Percentiles rank a stretch among this genome's conserved stretches.
Evolutionary conservation across 2,113 vertebrate species (phyloP).

Genomic region (Litocranius walleri): DNA sequence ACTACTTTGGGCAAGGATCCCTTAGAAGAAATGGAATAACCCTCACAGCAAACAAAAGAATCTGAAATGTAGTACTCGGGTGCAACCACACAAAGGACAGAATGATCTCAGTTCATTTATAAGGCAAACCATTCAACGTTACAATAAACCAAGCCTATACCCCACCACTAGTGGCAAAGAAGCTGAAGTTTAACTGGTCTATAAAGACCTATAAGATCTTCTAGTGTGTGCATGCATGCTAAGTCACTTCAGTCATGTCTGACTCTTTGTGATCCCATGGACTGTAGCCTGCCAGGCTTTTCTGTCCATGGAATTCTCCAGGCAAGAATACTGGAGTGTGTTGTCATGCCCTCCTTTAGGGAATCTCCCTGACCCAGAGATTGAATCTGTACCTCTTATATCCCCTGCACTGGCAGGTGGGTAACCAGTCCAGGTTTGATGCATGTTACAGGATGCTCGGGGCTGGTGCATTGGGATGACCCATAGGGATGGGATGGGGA

Average conservation of each 20-base stretch:
- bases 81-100: neutral
- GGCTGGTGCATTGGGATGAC: too few species aligned
- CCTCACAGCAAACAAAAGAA: neutral
- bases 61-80: neutral
- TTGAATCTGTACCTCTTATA: too few species aligned
- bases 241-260: neutral
- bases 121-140: neutral
- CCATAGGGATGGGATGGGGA: too few species aligned
- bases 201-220: neutral
- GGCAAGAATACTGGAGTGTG: too few species aligned
- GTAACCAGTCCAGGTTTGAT: too few species aligned
- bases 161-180: neutral
- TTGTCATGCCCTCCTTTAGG: too few species aligned
- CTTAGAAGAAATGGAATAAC: neutral
- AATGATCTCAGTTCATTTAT: neutral
- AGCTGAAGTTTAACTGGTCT: neutral
- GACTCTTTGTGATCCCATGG: neutral
- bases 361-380: too few species aligned
- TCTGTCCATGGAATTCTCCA: neutral
- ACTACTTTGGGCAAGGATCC: neutral
- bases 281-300: neutral
- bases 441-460: too few species aligned
- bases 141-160: neutral
- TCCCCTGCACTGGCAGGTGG: too few species aligned
- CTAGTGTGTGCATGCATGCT: too few species aligned